phyloP scores from a whole-genome alignment of 2,113 vertebrate species.

The Pseudois nayaur region DNA sequence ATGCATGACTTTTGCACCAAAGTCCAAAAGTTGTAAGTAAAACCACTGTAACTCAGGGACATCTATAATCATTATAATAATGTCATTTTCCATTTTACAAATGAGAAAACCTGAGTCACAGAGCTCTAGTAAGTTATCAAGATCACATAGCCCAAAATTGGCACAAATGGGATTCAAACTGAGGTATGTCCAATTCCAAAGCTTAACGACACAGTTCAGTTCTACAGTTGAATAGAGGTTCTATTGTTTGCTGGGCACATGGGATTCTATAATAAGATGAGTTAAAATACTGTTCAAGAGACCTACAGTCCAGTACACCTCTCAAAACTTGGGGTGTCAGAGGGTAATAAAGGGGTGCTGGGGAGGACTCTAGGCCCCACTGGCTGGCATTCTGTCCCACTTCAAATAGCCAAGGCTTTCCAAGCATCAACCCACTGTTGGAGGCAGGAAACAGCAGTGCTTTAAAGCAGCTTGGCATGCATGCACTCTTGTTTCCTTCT shows the following conservation, averaged over 20 bases:
- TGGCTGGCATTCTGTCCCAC: neutral
- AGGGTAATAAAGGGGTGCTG: neutral
- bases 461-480: neutral
- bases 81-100: neutral
- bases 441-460: neutral
- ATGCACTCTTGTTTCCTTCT: neutral
- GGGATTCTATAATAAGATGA: neutral
- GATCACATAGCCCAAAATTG: neutral
- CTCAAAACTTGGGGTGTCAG: neutral
- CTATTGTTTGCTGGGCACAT: neutral
- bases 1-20: neutral
- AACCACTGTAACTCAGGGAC: neutral
- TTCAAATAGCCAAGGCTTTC: neutral
- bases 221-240: neutral
- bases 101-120: neutral
- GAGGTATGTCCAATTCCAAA: neutral
- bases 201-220: neutral
- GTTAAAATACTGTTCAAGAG: neutral
- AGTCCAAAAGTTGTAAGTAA: neutral
- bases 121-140: neutral
- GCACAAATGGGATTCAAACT: neutral
- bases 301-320: neutral
- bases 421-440: neutral
- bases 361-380: neutral
- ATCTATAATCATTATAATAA: neutral